A percentile compares a stretch with the other conserved stretches of the same genome.
Conservation (phyloP, 2,113 vertebrate genomes). For the Saccopteryx leptura region DNA sequence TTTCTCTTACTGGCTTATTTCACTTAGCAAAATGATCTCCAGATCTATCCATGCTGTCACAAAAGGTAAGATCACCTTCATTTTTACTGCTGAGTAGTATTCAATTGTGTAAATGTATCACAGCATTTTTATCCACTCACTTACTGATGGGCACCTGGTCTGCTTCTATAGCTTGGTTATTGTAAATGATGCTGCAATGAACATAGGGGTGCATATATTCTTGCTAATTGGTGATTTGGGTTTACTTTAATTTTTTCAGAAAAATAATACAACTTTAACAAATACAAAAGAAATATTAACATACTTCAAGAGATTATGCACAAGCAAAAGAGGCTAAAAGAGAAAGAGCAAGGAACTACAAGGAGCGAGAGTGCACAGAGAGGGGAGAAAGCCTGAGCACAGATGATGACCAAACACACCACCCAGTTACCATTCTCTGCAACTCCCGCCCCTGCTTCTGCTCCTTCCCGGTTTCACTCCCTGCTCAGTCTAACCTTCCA, state of each 20-base stretch:
- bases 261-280: neutral
- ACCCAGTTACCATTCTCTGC: neutral
- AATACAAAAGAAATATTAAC: constrained; percentile 32
- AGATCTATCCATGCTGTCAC: neutral
- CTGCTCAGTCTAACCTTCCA: neutral
- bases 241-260: neutral
- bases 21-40: neutral
- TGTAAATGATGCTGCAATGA: neutral
- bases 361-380: too few species aligned
- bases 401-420: neutral
- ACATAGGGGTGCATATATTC: neutral
- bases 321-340: neutral
- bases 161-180: neutral
- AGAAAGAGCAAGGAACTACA: neutral
- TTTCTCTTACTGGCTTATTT: neutral
- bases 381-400: neutral
- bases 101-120: neutral
- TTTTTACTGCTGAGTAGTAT: neutral
- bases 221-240: neutral
- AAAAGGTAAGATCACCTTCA: neutral
- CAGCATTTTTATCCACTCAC: neutral
- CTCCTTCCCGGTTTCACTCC: neutral
- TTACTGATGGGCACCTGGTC: neutral
- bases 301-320: neutral
- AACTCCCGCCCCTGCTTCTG: accelerated